Evolutionary conservation across 2,888 invertebrate genomes (phyloP), one percentile per base, ranked within the genome.

Genomic region (Athripsodes cinereus): DNA sequence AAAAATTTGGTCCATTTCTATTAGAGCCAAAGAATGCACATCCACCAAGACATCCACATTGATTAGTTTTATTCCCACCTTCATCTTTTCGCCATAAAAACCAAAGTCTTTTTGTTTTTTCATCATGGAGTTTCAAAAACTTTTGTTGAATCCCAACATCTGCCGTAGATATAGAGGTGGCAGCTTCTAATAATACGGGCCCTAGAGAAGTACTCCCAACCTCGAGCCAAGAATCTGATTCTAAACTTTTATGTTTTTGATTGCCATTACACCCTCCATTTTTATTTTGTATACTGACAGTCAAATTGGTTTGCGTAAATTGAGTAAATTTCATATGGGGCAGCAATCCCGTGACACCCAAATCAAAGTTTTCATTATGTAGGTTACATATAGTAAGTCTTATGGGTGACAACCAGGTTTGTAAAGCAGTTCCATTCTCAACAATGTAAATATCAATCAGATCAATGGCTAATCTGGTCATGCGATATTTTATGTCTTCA

Each of bases 11-110:
- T 0, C 96, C 97, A 71, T 96, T 95, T 68, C 85, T 83, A 72
- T 96, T 96, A 55, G 84, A 86, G 1, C 96, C 98, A 70, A 98
- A 98, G 76, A 99, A 99, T 11, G 82, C 81, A 69, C 96, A 96
- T 0, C 96, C 96, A 2, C 98, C 98, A 26, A 90, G 88, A 71
- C 98, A 99, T 0, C 97, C 98, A 71, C 98, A 99, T 65, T 89
- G 90, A 0, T 83, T 76, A 58, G 80, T 79, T 65, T 85, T 85
- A 1, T 83, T 81, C 19, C 69, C 69, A 52, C 70, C 72, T 49
- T 73, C 72, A 65, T 88, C 86, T 18, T 79, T 78, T 0, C 90
- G 86, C 97, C 97, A 98, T 22, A 99, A 74, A 70, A 99, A 98
- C 93, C 95, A 96, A 34, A 99, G 76, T 58, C 96, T 83, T 69